Base-by-base conservation (phyloP, 2,113 vertebrate genomes). In the Grus americana region DNA sequence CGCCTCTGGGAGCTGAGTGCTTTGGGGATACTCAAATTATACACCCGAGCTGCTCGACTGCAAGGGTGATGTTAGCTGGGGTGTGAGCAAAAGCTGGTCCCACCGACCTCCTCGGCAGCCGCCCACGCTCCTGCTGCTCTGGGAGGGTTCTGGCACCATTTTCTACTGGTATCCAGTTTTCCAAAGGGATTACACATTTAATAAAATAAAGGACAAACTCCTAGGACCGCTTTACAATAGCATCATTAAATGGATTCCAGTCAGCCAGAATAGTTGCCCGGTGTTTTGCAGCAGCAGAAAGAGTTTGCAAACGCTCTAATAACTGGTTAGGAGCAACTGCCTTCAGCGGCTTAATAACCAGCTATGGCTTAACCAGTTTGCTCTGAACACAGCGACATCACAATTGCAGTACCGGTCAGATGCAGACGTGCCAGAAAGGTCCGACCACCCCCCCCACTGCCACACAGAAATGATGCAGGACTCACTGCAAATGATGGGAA, bases 31-130 rank as follows among this genome's bases (percentile, higher is more conserved):
- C 14, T 71, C 49, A 78, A 74, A 86, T 84, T 54, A 57, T 36
- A 72, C 14, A 23, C 29, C 61, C 6, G 3, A 59, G 36, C 26
- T 6, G 1, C 73, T 78, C 5, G 0, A 55, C 44, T 32, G 65
- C n/a, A 55, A 5, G 3, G 0, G n/a, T 38, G 71, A 47, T 17
- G 10, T 22, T 38, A 79, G 42, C 9, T 0, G 0, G 20, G 44
- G 7, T 47, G 10, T 58, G 34, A 90, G 49, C 29, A 50, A 70
- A 15, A 63, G 29, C 47, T 5, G 0, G 71, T 80, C n/a, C 42
- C 44, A 54, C 42, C 1, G 2, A 38, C n/a, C 16, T 72, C 62
- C 40, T 32, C 8, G 0, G 52, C 65, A 93, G 34, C 65, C 90
- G 57, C 44, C 38, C 1, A 0, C 16, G 18, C 12, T 84, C 44